Percentiles rank a stretch among this genome's conserved stretches.
These are phyloP conservation scores for Enteromius unitaeniatus DNA, from an alignment of 2,797 vertebrate genomes.

Conservation along the genomic window DNA sequence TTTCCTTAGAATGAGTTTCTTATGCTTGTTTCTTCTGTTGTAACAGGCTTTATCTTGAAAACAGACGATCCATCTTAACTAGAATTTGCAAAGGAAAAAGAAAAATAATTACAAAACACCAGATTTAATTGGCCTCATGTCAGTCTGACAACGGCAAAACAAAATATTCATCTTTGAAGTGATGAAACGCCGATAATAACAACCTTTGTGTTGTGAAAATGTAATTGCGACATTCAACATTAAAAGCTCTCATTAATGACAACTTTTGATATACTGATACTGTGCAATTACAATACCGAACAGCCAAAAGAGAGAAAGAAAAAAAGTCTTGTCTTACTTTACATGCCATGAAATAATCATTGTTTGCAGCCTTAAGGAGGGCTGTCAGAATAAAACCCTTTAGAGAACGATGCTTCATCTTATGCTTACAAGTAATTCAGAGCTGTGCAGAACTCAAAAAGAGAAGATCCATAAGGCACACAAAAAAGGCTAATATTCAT, in stretches of 20 bases:
- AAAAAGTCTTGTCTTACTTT: conserved; percentile 45
- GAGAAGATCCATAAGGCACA: conserved; percentile 69
- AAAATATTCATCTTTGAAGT: conserved; percentile 74
- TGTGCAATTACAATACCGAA: conserved; percentile 55
- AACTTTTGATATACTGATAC: conserved; percentile 22
- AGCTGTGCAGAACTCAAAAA: conserved; percentile 64
- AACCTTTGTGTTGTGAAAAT: conserved; percentile 74
- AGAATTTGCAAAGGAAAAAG: conserved; percentile 22
- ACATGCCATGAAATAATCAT: conserved; percentile 52
- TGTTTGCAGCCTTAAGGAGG: conserved; percentile 37
- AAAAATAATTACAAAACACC: conserved; percentile 36
- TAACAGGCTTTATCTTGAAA: conserved; percentile 39
- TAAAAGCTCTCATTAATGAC: conserved; percentile 55
- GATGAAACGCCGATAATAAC: conserved; percentile 76
- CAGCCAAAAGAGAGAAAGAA: conserved; percentile 53
- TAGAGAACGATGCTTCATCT: conserved; percentile 59
- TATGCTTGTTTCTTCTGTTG: not conserved
- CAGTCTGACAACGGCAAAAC: conserved; percentile 76
- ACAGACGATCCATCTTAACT: conserved; percentile 34
- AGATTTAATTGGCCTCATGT: conserved; percentile 38
- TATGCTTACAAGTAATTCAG: conserved; percentile 64
- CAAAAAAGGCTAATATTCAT: conserved; percentile 72
- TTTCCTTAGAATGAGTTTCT: conserved; percentile 38
- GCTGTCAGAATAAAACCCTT: conserved; percentile 43
- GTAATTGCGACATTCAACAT: conserved; percentile 71